These are phyloP conservation scores for Omphaloscelis lunosa DNA, from an alignment of 2,888 invertebrate species.

Conservation along the genomic window DNA sequence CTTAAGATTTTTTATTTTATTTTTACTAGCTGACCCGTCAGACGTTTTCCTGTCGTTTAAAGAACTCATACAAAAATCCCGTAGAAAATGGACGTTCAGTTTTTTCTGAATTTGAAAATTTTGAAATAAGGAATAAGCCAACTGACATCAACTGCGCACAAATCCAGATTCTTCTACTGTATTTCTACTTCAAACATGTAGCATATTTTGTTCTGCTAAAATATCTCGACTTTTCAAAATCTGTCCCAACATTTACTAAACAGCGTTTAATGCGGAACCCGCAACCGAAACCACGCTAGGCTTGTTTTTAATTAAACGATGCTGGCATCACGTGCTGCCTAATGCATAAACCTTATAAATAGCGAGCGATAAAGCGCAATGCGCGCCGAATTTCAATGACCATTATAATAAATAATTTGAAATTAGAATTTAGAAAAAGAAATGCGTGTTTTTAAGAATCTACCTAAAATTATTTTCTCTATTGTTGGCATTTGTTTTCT, in stretches of 20 bases:
- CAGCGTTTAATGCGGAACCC: slow-evolving; percentile 40
- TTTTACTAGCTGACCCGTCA: too few species aligned
- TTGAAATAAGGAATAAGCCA: background rate
- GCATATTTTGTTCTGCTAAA: background rate
- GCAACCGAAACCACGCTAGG: slow-evolving; percentile 49
- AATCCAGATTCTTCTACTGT: background rate
- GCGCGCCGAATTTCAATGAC: slow-evolving; percentile 79
- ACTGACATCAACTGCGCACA: background rate
- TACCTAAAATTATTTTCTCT: background rate
- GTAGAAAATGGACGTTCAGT: background rate
- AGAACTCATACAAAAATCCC: too few species aligned
- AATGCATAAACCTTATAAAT: slow-evolving; percentile 74
- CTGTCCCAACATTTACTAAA: slow-evolving; percentile 12
- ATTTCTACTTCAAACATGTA: too few species aligned
- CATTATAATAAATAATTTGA: slow-evolving; percentile 70
- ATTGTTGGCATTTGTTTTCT: background rate
- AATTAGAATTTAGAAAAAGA: slow-evolving; percentile 76
- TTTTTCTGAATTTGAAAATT: background rate
- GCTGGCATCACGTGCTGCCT: slow-evolving; percentile 73
- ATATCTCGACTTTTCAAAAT: background rate
- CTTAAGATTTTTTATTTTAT: too few species aligned
- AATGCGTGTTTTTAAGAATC: slow-evolving; percentile 40
- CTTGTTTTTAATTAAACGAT: slow-evolving; percentile 71
- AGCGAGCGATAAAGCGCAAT: slow-evolving; percentile 78
- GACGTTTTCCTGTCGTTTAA: too few species aligned